Evolutionary conservation across 2,888 invertebrate species (phyloP).

Genomic region (Andrena trimmerana): DNA sequence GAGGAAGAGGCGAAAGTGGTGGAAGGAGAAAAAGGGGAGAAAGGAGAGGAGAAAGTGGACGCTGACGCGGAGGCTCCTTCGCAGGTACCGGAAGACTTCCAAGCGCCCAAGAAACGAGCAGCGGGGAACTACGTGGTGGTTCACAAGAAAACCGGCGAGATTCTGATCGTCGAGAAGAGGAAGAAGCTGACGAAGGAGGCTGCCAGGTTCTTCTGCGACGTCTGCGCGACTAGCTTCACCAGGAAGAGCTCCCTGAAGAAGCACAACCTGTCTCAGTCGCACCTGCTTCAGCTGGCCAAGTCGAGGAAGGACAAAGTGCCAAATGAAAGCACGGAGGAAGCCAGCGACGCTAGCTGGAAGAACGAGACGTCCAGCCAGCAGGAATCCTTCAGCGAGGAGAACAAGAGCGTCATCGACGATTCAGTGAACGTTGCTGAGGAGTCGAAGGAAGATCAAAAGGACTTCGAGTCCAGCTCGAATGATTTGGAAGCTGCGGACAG

Average conservation of each 20-base stretch:
- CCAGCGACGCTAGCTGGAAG: slow-evolving; percentile 1
- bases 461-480: neutral
- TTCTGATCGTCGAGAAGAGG: slow-evolving; percentile 82
- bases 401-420: neutral
- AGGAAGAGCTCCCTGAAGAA: slow-evolving; percentile 83
- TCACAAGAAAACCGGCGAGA: slow-evolving; percentile 82
- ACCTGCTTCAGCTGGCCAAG: slow-evolving; percentile 76
- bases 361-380: slow-evolving; percentile 21
- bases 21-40: neutral
- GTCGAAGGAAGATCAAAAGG: neutral
- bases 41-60: neutral
- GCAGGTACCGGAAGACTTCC: slow-evolving; percentile 65
- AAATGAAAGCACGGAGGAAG: slow-evolving; percentile 22
- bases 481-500: neutral
- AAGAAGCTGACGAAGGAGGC: slow-evolving; percentile 83
- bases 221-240: slow-evolving; percentile 82
- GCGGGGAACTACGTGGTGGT: slow-evolving; percentile 81
- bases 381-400: slow-evolving; percentile 21
- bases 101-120: slow-evolving; percentile 76
- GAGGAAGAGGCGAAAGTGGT: neutral
- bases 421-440: neutral
- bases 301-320: slow-evolving; percentile 55
- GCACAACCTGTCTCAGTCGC: slow-evolving; percentile 83
- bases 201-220: slow-evolving; percentile 81
- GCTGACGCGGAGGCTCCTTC: neutral